phyloP scores from a whole-genome alignment of 2,113 vertebrate genomes.

The Rutilus rutilus region DNA sequence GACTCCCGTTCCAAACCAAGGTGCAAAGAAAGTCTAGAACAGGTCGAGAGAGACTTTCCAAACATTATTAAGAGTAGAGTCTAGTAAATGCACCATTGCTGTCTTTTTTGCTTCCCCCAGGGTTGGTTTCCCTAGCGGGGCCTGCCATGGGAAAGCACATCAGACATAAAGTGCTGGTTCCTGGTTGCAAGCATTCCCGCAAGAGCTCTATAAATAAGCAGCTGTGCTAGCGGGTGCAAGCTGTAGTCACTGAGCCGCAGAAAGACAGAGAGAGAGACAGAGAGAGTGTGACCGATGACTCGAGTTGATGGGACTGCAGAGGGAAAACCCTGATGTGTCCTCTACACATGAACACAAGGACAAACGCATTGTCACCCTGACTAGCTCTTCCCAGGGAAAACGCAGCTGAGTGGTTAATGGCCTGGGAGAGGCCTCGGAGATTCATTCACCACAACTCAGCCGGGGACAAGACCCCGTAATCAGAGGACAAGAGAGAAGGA shows the following conservation, averaged over 20 bases:
- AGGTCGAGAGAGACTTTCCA: constrained; percentile 21
- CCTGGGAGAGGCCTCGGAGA: constrained; percentile 41
- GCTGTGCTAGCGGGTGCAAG: constrained; percentile 20
- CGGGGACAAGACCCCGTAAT: background rate
- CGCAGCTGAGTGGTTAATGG: constrained; percentile 27
- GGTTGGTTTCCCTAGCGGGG: background rate
- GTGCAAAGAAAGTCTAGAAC: constrained; percentile 13
- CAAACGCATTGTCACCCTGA: constrained; percentile 61
- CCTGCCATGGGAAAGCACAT: constrained; percentile 36
- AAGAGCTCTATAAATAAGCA: constrained; percentile 53
- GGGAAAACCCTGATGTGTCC: constrained; percentile 61
- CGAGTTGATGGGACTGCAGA: constrained; percentile 46
- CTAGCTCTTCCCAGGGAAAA: constrained; percentile 55
- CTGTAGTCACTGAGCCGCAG: constrained; percentile 47
- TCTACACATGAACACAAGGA: constrained; percentile 70
- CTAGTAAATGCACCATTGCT: constrained; percentile 2
- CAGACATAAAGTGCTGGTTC: constrained; percentile 42
- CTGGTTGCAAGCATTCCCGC: background rate
- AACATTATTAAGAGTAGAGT: constrained; percentile 19
- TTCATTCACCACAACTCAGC: constrained; percentile 32
- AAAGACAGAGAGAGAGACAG: constrained; percentile 17
- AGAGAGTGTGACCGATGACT: constrained; percentile 50
- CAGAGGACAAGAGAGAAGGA: constrained; percentile 13
- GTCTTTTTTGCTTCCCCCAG: constrained; percentile 22
- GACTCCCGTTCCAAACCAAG: background rate